phyloP scores from a whole-genome alignment of 2,888 invertebrate species.

The Lymantria dispar region DNA sequence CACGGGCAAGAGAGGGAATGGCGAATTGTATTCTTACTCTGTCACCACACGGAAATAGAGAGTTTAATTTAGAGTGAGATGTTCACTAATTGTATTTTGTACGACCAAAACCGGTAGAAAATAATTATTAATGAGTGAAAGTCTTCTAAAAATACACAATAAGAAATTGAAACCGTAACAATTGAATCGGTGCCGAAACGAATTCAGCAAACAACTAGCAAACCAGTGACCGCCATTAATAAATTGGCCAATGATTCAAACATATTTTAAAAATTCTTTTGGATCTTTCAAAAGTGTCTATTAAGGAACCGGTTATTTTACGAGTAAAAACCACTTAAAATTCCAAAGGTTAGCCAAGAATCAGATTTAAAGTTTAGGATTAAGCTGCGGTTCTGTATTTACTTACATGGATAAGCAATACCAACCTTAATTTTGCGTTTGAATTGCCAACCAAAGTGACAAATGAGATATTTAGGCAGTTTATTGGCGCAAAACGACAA shows the following conservation, averaged over 20 bases:
- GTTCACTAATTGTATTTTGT: background rate
- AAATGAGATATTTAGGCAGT: too few relatives aligned
- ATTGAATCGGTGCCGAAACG: slow-evolving; percentile 11
- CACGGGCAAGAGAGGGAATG: too few relatives aligned
- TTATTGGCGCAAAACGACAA: too few relatives aligned
- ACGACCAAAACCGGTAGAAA: background rate
- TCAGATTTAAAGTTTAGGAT: slow-evolving; percentile 60
- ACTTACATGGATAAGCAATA: too few relatives aligned
- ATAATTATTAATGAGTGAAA: slow-evolving; percentile 23
- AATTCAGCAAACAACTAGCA: slow-evolving; percentile 22
- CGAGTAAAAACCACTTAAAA: slow-evolving; percentile 57
- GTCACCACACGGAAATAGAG: too few relatives aligned
- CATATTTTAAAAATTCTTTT: slow-evolving; percentile 2
- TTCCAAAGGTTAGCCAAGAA: slow-evolving; percentile 57
- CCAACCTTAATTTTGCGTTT: too few relatives aligned
- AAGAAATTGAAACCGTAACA: slow-evolving; percentile 30
- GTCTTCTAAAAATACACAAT: slow-evolving; percentile 20
- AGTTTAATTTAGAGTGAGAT: too few relatives aligned
- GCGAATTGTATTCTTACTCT: too few relatives aligned
- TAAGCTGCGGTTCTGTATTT: too few relatives aligned
- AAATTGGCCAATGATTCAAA: slow-evolving; percentile 37
- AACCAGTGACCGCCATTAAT: slow-evolving; percentile 33
- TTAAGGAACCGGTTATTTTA: slow-evolving; percentile 54
- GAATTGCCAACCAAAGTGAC: too few relatives aligned
- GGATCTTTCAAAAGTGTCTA: slow-evolving; percentile 33